These are phyloP conservation scores for Drosophila kurseongensis DNA, from an alignment of 1,140 invertebrate species.

Conservation along the genomic window DNA sequence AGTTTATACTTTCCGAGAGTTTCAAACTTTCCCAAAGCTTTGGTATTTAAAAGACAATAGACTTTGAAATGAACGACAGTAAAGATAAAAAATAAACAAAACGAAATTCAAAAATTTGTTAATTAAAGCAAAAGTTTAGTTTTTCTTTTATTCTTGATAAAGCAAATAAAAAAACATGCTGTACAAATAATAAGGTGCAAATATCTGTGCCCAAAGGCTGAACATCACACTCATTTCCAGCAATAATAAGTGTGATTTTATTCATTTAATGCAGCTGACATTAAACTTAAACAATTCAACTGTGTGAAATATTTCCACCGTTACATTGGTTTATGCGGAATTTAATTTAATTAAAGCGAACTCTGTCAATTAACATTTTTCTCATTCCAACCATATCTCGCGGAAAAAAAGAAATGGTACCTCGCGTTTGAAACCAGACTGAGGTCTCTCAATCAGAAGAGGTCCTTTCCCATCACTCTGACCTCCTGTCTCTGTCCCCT, in stretches of 20 bases:
- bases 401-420: background rate
- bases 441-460: conserved; percentile 41
- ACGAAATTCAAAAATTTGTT: background rate
- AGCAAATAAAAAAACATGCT: conserved; percentile 1
- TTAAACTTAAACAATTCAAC: conserved; percentile 4
- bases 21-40: conserved; percentile 22
- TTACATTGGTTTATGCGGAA: background rate
- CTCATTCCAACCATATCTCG: background rate
- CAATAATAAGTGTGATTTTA: background rate
- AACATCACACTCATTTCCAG: background rate
- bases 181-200: background rate
- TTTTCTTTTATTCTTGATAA: conserved; percentile 3
- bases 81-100: background rate
- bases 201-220: background rate
- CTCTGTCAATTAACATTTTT: conserved; percentile 20
- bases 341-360: conserved; percentile 29
- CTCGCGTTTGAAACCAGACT: conserved; percentile 29
- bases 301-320: background rate
- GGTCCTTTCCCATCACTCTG: conserved; percentile 25
- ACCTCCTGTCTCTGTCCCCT: conserved; percentile 3
- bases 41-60: conserved; percentile 6
- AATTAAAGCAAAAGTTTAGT: background rate
- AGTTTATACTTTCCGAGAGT: conserved; percentile 51
- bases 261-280: background rate
- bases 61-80: background rate